Base-by-base conservation (phyloP, 2,888 invertebrate species). In the Lithophane leautieri region DNA sequence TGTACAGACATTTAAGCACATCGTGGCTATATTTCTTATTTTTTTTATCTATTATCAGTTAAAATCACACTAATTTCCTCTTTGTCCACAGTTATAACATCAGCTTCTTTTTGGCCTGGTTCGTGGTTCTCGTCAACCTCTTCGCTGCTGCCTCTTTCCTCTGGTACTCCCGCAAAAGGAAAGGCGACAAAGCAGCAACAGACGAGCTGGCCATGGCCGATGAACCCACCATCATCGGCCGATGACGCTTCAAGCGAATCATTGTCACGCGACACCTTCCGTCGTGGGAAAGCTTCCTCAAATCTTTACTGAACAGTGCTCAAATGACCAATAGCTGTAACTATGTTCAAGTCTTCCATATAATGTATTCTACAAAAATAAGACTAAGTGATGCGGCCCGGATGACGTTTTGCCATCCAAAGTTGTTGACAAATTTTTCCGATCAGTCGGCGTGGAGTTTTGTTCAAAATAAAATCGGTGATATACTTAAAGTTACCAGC, bases 121-220 rank as follows among this genome's bases (percentile, higher is more conserved):
- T 98, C 81, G 98, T 98, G 2, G 98, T 98, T 76, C 94, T 97
- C 42, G 96, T 97, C 69, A 98, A 98, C 92, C 90, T 98, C 16
- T 91, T 97, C 60, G 97, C 98, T 19, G 98, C 98, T 1, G 95
- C 97, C 16, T 97, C 98, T 70, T 99, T 98, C 93, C 97, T 98
- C 87, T 97, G 98, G 94, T 98, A 97, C 92, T 98, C 98, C 0
- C 97, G 98, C 76, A 99, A 99, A 92, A 97, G 98, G 93, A 99
- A 99, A 96, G 98, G 98, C 1, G 97, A 98, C 85, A 98, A 98
- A 89, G 98, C 98, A 1, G 98, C 98, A 8, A 98, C 97, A n/a
- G 98, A 98, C 83, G 98, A 98, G 90, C 96, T 98, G 60, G 98
- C 98, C 1, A 97, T 98, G 97, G 98, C 98, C 9, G 98, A 99